Evolutionary conservation across 1,140 invertebrate species (phyloP), one percentile per base, ranked within the genome.

Genomic region (Drosophila kikkawai): DNA sequence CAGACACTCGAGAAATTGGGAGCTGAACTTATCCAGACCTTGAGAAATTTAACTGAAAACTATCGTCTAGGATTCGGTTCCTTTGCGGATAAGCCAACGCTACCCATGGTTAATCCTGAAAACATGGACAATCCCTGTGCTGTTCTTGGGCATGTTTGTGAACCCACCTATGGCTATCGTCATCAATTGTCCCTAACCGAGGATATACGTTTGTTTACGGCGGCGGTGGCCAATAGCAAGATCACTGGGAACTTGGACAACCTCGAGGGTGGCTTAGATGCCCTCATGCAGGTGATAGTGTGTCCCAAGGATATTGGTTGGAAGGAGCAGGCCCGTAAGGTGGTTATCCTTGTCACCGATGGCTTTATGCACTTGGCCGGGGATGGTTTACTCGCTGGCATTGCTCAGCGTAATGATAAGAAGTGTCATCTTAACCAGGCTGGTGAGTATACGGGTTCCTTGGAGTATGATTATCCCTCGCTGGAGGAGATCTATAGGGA

Each of bases 221-320:
- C 87, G 42, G 93, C 96, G 67, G 96, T 97, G 8, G 93, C 94
- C 37, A 92, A 93, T 12, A 95, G 86, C 74, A 93, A 95, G 32
- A 97, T 99, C 7, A 99, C 99, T 0, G 99, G 98, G 3, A 99
- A 99, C 93, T 94, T 99, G 77, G 99, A 99, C 93, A 98, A 98
- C 42, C 98, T 99, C 0, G 99, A 99, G 93, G 99, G 98, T 3
- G 98, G 98, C 13, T 96, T 99, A 79, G 99, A 99, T 93, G 99
- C 99, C 0, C 96, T 99, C n/a, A 99, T 99, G 96, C 99, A 99
- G 94, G 97, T 97, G 2, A 96, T 99, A 47, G 97, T 97, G 12
- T 99, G 99, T 91, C 95, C 95, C 48, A 93, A 96, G 13, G 91
- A 95, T 65, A 94, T 96, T 13, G 95, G 95, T n/a, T 95, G 95